Evolutionary conservation across 2,888 invertebrate species (phyloP).

Genomic region (Halictus ligatus): DNA sequence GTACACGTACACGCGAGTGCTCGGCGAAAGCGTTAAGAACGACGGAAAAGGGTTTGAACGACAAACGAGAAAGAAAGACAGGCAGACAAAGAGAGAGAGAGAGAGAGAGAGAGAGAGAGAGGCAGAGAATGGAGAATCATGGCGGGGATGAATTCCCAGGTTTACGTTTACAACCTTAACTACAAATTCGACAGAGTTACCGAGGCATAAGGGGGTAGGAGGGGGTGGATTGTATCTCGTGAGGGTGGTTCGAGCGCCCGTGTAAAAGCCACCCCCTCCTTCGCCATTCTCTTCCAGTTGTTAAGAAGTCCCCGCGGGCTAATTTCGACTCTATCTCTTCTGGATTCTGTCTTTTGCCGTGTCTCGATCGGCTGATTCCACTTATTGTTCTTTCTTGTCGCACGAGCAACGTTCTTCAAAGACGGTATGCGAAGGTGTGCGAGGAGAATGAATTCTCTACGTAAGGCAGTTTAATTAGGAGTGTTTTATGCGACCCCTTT

Average conservation of each 20-base stretch:
- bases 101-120: constrained; percentile 2
- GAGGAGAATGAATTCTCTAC: neutral
- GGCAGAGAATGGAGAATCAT: constrained; percentile 12
- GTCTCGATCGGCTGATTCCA: constrained; percentile 61
- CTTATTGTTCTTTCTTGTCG: constrained; percentile 62
- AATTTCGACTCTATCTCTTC: constrained; percentile 74
- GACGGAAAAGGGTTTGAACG: constrained; percentile 69
- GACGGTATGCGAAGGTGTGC: neutral
- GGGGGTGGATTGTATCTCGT: constrained; percentile 81
- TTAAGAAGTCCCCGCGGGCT: constrained; percentile 83
- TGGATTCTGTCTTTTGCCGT: constrained; percentile 54
- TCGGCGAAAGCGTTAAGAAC: constrained; percentile 55
- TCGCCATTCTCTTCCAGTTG: constrained; percentile 78
- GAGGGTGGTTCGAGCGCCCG: constrained; percentile 80
- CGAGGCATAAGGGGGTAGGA: constrained; percentile 78
- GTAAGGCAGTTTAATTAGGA: constrained; percentile 49
- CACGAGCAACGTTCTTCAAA: constrained; percentile 14
- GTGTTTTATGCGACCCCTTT: constrained; percentile 46
- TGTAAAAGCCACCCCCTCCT: constrained; percentile 76
- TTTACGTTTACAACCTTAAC: constrained; percentile 84
- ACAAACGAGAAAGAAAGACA: constrained; percentile 38
- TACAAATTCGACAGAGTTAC: constrained; percentile 84
- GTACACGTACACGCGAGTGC: constrained; percentile 35
- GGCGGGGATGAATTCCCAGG: constrained; percentile 80
- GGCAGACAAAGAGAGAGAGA: constrained; percentile 24